Base-by-base conservation (phyloP, 2,797 vertebrate species). In the Gallirallus australis region DNA sequence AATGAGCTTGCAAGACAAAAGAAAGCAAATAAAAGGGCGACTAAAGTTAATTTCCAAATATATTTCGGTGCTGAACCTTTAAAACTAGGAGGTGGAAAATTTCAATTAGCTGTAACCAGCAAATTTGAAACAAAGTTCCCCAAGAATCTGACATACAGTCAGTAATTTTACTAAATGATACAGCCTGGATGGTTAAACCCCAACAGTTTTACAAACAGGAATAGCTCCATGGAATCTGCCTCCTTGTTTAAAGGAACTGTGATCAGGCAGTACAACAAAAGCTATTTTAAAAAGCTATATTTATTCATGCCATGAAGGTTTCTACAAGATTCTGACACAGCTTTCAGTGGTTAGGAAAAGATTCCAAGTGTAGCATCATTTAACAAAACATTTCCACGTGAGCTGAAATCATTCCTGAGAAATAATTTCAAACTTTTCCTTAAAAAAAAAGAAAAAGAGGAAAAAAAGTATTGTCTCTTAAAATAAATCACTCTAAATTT, bases 1-100 rank as follows among this genome's bases (percentile, higher is more conserved):
- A 88, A 86, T 33, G 61, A 93, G 57, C 37, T 91, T 88, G 50
- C 53, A 77, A 94, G 82, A 93, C 61, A 93, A 90, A 92, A 54
- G 52, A 82, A 86, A 88, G 30, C 47, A 76, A 92, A 12, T 53
- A 70, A 92, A 82, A 84, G 52, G 63, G 31, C n/a, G 84, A 73
- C 45, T 77, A 11, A 85, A 89, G 71, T 66, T 73, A 87, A 85
- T 86, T 93, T 95, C 82, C 69, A 93, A 87, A 83, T 80, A 76
- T 39, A 85, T 85, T 93, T 92, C 70, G 73, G 47, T 65, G 57
- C 39, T 23, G 30, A 64, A 87, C 64, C 65, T 85, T 53, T 83
- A 90, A 81, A 95, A 80, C 11, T 37, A 65, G 65, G 24, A 83
- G 27, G 28, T 33, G 27, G 50, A 78, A 82, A 81, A 59, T 48